A percentile compares a stretch with the other conserved stretches of the same genome.
Conservation (phyloP, 2,888 invertebrate genomes). For the Petrolisthes cinctipes region DNA sequence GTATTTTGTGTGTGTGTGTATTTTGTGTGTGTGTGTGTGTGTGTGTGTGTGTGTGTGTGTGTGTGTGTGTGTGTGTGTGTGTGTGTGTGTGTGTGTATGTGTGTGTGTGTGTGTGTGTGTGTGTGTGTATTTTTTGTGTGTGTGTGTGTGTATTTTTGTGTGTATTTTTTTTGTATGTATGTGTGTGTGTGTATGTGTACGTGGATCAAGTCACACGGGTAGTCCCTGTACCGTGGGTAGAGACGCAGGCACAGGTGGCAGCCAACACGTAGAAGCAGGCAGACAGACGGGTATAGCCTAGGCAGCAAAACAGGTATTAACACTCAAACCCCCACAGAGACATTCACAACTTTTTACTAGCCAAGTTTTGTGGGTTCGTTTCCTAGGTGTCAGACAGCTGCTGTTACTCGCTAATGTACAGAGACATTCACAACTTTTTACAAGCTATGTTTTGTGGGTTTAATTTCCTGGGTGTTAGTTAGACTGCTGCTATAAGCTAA, state of each 20-base stretch:
- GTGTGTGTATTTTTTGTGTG: constrained; percentile 1
- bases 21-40: not conserved
- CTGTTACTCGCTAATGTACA: no score
- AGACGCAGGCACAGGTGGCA: not conserved
- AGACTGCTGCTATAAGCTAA: no score
- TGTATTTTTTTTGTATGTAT: not conserved
- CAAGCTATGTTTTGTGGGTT: no score
- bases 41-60: not conserved
- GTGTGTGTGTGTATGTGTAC: not conserved
- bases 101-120: not conserved
- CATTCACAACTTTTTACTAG: no score
- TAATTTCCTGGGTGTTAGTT: no score
- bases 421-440: no score
- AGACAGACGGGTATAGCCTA: no score
- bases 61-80: not conserved
- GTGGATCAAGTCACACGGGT: constrained; percentile 2
- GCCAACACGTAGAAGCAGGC: no score
- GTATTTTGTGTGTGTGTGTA: not conserved
- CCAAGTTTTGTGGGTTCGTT: no score
- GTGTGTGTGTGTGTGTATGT: not conserved
- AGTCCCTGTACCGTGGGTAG: constrained; percentile 16
- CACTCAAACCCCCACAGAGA: no score
- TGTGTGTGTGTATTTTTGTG: not conserved
- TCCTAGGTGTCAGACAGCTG: no score
- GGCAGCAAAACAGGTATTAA: no score